Evolutionary conservation across 2,113 vertebrate species (phyloP), one percentile per base, ranked within the genome.

Genomic region (Dromaius novaehollandiae): DNA sequence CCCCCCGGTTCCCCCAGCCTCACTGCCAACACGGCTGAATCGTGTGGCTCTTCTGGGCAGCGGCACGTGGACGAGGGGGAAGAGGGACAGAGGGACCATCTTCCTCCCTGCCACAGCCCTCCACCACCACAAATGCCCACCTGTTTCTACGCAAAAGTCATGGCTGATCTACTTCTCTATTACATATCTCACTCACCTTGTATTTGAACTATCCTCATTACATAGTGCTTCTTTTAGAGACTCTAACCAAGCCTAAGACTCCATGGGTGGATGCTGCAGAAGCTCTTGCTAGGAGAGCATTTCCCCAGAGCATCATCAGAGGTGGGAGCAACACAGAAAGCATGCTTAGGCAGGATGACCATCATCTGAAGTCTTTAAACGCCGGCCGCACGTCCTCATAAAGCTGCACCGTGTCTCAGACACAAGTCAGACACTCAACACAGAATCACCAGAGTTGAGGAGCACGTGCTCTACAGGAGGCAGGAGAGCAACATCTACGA

Each of bases 21-120:
- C 48, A 9, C 13, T 13, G 4, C 13, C 46, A 74, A 46, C 40
- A 17, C 9, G 25, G 61, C 18, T 38, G 81, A 44, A 26, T 26
- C 28, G 0, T 21, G 13, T 12, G 0, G 0, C 21, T 50, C 34
- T 71, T 21, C 64, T 44, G 70, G 16, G 34, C 0, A 0, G 60
- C 68, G 28, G 26, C 2, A 2, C 42, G 20, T 30, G 46, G 26
- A 6, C 5, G 18, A 55, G 58, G 44, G 7, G 64, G 48, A 48
- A 48, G 46, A 48, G 19, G 46, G 46, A 48, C 44, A 46, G 46
- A 48, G 18, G 46, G 46, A 48, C 17, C 46, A 51, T 20, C 22
- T n/a, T 78, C 38, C 25, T 48, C 53, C 50, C 30, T 4, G 0
- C 8, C 61, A 36, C 2, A 15, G 19, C 46, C 46, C 46, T 48